Evolutionary conservation across 1,140 invertebrate genomes (phyloP), one percentile per base, ranked within the genome.

Genomic region (Hypothenemus hampei): DNA sequence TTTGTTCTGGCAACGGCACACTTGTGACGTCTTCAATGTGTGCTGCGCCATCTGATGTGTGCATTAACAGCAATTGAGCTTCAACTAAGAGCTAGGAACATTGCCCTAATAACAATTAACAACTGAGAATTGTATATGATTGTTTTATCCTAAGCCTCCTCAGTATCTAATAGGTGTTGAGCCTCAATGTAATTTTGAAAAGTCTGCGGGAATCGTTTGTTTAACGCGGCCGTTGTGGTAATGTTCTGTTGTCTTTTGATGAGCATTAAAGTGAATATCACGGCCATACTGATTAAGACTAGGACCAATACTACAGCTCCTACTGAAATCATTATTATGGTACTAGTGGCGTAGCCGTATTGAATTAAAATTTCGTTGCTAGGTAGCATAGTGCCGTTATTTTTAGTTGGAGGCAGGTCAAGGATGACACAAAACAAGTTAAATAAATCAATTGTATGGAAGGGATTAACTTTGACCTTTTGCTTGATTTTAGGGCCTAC

Each of bases 381-480:
- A 15, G 63, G 64, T 2, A 50, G 41, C 7, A 59, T 35, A 8
- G 63, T 62, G 3, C 70, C 68, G 44, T 72, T 67, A 56, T 70
- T 69, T 20, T 41, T n/a, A 5, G 45, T 22, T 16, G 64, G 45
- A n/a, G 60, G 58, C 13, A 84, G 58, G 35, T 79, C 66, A 3
- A 86, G 67, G 24, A 86, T 73, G 60, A 78, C 68, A 59, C 81
- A 83, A 66, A 86, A 81, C n/a, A 88, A 62, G 10, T 80, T 77
- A 64, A 80, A 85, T 22, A 87, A 65, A 65, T 88, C 83, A 2
- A 85, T 73, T 57, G 74, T 83, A 23, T 80, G 66, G 61, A 87
- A 84, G 3, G 78, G 77, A 1, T 75, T 63, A 2, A 78, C 60
- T 62, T 73, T 73, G 49, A 74, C 74, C 20, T 74, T 66, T 39